A percentile compares a stretch with the other conserved stretches of the same genome.
phyloP scores from a whole-genome alignment of 2,797 vertebrate species.

The Crypturellus tataupa region DNA sequence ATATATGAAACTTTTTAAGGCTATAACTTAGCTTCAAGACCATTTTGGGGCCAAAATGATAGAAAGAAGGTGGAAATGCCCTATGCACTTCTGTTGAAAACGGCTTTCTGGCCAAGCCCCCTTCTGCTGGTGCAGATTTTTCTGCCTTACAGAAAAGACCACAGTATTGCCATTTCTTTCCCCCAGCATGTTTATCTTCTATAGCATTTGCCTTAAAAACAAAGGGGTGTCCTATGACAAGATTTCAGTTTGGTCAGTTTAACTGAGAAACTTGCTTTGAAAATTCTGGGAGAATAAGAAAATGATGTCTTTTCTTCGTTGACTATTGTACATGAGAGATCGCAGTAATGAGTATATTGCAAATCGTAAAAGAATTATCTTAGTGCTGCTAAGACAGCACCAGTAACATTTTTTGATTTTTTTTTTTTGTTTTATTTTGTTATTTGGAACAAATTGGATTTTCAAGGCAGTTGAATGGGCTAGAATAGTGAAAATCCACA shows the following conservation, averaged over 20 bases:
- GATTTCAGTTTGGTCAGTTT: background rate
- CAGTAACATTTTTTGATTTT: background rate
- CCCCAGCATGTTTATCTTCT: fast-evolving
- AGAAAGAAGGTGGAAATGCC: background rate
- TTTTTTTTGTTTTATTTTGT: background rate
- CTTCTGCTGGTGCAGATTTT: background rate
- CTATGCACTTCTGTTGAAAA: background rate
- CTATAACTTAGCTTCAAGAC: background rate
- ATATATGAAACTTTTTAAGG: background rate
- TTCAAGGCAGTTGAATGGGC: background rate
- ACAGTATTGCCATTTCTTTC: background rate
- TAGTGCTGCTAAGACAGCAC: background rate
- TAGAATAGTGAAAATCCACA: background rate
- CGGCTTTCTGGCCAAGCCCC: background rate
- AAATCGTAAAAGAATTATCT: background rate
- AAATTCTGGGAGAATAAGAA: background rate
- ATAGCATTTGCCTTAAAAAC: background rate
- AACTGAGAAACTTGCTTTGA: background rate
- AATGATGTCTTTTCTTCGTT: background rate
- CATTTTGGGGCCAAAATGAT: background rate
- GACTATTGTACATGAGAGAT: background rate
- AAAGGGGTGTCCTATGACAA: background rate
- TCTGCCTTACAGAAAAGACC: background rate
- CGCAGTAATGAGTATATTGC: background rate
- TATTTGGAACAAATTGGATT: background rate